These are phyloP conservation scores for Thalassophryne amazonica DNA, from an alignment of 2,797 vertebrate genomes.

Conservation along the genomic window DNA sequence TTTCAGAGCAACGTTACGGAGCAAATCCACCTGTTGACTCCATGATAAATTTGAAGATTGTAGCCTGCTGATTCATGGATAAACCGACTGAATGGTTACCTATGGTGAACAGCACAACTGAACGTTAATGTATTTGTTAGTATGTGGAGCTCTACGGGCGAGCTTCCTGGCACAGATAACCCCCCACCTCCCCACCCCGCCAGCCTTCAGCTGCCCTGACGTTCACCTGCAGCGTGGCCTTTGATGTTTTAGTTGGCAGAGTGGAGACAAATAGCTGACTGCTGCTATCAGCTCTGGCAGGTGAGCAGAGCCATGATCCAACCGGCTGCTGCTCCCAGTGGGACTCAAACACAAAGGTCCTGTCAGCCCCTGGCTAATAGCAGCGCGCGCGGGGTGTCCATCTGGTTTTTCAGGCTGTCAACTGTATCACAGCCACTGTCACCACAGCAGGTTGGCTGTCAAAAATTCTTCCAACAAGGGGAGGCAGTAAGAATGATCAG, in stretches of 20 bases:
- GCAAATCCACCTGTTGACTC: no score
- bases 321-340: constrained; percentile 4
- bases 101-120: no score
- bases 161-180: not conserved
- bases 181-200: not conserved
- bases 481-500: constrained; percentile 1
- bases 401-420: constrained; percentile 26
- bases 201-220: constrained; percentile 13
- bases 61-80: no score
- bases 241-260: constrained; percentile 41
- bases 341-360: constrained; percentile 17
- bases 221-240: constrained; percentile 8
- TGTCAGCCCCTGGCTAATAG: constrained; percentile 23
- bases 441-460: constrained; percentile 19
- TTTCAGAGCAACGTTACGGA: no score
- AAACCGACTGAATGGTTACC: no score
- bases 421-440: constrained; percentile 30
- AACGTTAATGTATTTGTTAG: no score
- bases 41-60: no score
- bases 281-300: constrained; percentile 24
- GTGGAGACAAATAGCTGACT: constrained; percentile 30
- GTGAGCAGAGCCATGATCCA: not conserved
- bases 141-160: no score
- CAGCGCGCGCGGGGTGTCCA: not conserved
- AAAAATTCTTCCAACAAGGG: constrained; percentile 1